Evolutionary conservation across 2,797 vertebrate genomes (phyloP), one percentile per base, ranked within the genome.

Genomic region (Brachyalestes nurse): DNA sequence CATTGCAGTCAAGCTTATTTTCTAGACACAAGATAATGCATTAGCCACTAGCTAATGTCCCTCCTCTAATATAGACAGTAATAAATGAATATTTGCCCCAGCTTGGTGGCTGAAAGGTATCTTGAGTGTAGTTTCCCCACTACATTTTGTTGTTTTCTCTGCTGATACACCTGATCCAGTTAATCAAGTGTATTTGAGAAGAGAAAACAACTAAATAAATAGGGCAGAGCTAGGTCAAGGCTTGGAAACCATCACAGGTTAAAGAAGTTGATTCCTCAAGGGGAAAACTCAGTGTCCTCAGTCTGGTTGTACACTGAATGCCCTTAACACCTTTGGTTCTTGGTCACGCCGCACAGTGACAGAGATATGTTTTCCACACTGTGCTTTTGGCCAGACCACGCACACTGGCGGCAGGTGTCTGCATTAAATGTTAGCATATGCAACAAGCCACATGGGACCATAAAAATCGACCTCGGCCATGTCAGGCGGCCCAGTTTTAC

Each of bases 401-500:
- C 72, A 82, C 47, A 89, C 69, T 53, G 82, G 74, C 72, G 87
- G 86, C 87, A 91, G 89, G 86, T 90, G 89, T 80, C 65, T 79
- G 72, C 55, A 17, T 86, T 88, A 88, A 88, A 79, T 66, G 77
- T 74, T 79, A 85, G 77, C 51, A 72, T 86, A 87, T 72, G 80
- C 77, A 72, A 82, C 28, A 40, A 73, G 72, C 67, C 81, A 85
- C 80, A 78, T 89, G 89, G 83, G 86, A 70, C 85, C 86, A 89
- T 90, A 87, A 90, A 91, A 86, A 78, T 0, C 19, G 58, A 80
- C 82, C 82, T 79, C 78, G 12, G 69, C 76, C 76, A 47, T 16
- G 80, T 69, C 38, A 72, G 6, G 75, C 73, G 62, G 58, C 79
- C 6, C 8, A 79, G 83, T 57, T 71, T 74, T 62, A 67, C 40